Percentiles rank a stretch among this genome's conserved stretches.
Conservation (phyloP, 2,888 invertebrate genomes). For the Drosophila conformis region DNA sequence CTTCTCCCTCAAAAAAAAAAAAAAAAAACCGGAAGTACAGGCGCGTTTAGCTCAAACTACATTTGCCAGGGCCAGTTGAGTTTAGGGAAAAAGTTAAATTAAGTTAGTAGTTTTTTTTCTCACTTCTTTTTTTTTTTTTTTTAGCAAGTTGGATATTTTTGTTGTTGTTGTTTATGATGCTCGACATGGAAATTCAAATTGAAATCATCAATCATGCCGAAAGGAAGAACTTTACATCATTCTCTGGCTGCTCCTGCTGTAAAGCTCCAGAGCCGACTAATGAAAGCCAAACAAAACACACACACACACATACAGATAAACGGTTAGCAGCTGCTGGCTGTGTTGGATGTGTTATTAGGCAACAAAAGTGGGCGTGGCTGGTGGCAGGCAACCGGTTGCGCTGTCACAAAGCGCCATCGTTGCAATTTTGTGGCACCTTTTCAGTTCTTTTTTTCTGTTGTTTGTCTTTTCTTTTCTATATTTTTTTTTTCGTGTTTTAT, state of each 20-base stretch:
- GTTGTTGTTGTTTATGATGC: slow-evolving; percentile 65
- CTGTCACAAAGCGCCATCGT: slow-evolving; percentile 75
- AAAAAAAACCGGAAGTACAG: slow-evolving; percentile 64
- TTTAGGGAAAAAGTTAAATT: slow-evolving; percentile 73
- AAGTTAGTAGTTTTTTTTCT: slow-evolving; percentile 60
- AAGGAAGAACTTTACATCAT: slow-evolving; percentile 42
- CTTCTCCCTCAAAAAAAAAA: background rate
- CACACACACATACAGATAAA: slow-evolving; percentile 2
- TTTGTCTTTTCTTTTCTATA: slow-evolving; percentile 29
- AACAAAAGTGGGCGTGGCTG: slow-evolving; percentile 31
- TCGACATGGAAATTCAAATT: slow-evolving; percentile 79
- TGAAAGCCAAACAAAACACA: slow-evolving; percentile 72
- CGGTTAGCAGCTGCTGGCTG: slow-evolving; percentile 49
- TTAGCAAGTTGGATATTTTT: slow-evolving; percentile 6
- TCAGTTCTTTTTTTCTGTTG: slow-evolving; percentile 9
- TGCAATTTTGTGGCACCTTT: slow-evolving; percentile 77
- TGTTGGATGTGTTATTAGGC: slow-evolving; percentile 72
- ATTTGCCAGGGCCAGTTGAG: slow-evolving; percentile 29
- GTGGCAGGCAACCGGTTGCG: slow-evolving; percentile 22
- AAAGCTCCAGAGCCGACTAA: slow-evolving; percentile 60
- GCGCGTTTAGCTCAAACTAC: slow-evolving; percentile 50
- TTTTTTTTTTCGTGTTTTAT: slow-evolving; percentile 44
- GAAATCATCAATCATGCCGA: slow-evolving; percentile 79
- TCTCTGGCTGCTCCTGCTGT: background rate
- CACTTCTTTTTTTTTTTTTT: slow-evolving; percentile 4